Percentiles rank a stretch among this genome's conserved stretches.
These are phyloP conservation scores for Pyrrhosoma nymphula DNA, from an alignment of 2,888 invertebrate genomes.

Conservation along the genomic window DNA sequence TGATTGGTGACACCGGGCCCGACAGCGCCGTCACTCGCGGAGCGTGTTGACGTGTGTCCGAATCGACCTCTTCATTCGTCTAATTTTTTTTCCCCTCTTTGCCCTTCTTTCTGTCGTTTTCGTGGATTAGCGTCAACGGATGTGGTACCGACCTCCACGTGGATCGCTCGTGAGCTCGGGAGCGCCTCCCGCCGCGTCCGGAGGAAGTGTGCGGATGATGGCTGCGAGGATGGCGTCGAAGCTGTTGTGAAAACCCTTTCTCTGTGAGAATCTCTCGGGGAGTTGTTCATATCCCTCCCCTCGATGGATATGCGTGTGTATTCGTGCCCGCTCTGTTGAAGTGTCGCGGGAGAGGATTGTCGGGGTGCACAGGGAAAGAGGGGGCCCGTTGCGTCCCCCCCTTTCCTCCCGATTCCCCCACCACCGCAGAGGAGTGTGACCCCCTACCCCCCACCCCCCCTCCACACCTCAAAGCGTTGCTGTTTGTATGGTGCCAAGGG, in stretches of 20 bases:
- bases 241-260: neutral
- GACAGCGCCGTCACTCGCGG: neutral
- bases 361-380: neutral
- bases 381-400: neutral
- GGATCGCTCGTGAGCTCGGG: neutral
- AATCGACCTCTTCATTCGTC: neutral
- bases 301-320: neutral
- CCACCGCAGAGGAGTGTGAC: neutral
- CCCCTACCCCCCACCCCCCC: neutral
- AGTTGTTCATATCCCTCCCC: neutral
- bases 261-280: neutral
- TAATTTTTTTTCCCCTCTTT: neutral
- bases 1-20: neutral
- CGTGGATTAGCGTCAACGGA: neutral
- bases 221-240: neutral
- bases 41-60: neutral
- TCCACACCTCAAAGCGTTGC: neutral
- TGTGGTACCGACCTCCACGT: neutral
- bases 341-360: neutral
- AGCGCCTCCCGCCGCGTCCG: constrained; percentile 4
- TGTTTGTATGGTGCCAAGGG: neutral
- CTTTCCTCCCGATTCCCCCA: neutral
- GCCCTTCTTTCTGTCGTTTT: neutral
- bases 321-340: neutral
- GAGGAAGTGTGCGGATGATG: neutral